These are phyloP conservation scores for Pseudomyrmex cubaensis DNA, from an alignment of 1,140 invertebrate species.

Conservation along the genomic window DNA sequence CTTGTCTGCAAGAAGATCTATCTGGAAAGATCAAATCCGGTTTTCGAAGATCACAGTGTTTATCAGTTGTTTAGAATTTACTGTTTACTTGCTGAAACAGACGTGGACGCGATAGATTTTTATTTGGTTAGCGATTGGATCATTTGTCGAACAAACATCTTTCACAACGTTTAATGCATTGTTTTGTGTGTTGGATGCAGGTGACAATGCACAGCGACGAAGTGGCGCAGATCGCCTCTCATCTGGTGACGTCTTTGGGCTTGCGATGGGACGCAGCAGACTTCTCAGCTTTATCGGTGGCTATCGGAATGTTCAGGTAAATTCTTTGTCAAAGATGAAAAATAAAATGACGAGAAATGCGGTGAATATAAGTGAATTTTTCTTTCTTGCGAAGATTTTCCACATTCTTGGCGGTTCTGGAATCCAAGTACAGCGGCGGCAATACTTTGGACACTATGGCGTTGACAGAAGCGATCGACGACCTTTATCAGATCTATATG, in stretches of 20 bases:
- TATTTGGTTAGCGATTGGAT: conserved; percentile 62
- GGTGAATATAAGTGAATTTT: background rate
- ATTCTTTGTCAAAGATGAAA: background rate
- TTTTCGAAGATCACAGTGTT: conserved; percentile 88
- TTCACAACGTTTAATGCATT: background rate
- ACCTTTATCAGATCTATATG: conserved; percentile 91
- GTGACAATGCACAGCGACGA: conserved; percentile 89
- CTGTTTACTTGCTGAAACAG: conserved; percentile 90
- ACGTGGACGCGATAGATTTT: conserved; percentile 82
- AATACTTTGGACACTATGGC: conserved; percentile 87
- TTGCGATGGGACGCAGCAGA: conserved; percentile 89
- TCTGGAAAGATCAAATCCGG: conserved; percentile 85
- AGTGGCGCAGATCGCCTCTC: conserved; percentile 88
- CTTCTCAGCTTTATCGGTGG: conserved; percentile 87
- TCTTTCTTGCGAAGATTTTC: conserved; percentile 84
- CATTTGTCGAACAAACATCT: background rate
- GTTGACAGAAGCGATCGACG: conserved; percentile 90
- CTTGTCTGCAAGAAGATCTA: conserved; percentile 89
- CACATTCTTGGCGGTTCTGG: conserved; percentile 90
- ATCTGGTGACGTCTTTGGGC: conserved; percentile 88
- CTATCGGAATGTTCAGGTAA: conserved; percentile 86
- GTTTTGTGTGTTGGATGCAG: conserved; percentile 78
- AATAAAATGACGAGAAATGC: background rate
- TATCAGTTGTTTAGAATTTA: conserved; percentile 92
- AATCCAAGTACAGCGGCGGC: conserved; percentile 88